Evolutionary conservation across 1,140 invertebrate species (phyloP).

Genomic region (Brachionus rotundiformis): DNA sequence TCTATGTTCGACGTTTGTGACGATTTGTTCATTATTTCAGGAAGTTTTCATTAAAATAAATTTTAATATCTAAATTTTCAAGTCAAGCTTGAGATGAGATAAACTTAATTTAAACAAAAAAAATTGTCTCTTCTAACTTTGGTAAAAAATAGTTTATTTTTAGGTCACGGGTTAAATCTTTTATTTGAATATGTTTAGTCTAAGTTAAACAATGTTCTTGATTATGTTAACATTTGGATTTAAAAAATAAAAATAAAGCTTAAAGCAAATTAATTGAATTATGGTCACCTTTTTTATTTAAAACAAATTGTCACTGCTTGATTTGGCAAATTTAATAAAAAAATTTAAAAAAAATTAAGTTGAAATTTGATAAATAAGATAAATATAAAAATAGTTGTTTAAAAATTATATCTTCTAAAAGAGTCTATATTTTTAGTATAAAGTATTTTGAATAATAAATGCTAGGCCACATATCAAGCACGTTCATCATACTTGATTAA

Average conservation of each 20-base stretch:
- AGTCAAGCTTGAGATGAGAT: no score
- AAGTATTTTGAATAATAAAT: background rate
- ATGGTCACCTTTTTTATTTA: background rate
- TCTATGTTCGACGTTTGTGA: conserved; percentile 28
- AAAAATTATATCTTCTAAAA: background rate
- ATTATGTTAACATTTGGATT: background rate
- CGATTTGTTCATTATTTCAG: conserved; percentile 36
- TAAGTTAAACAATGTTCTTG: background rate
- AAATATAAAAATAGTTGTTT: background rate
- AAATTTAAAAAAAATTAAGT: background rate
- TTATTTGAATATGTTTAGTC: background rate
- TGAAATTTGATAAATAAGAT: background rate
- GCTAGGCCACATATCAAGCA: background rate
- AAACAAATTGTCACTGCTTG: background rate
- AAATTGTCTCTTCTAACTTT: background rate
- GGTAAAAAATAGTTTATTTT: background rate
- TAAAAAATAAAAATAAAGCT: background rate
- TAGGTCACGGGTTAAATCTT: background rate
- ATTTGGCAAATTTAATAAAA: background rate
- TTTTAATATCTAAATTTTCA: background rate
- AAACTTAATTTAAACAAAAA: background rate
- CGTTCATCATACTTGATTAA: background rate
- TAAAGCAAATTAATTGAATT: background rate
- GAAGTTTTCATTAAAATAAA: conserved; percentile 1
- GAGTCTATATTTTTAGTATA: background rate